Conservation (phyloP, 2,113 vertebrate genomes). For the Lepidothrix coronata region DNA sequence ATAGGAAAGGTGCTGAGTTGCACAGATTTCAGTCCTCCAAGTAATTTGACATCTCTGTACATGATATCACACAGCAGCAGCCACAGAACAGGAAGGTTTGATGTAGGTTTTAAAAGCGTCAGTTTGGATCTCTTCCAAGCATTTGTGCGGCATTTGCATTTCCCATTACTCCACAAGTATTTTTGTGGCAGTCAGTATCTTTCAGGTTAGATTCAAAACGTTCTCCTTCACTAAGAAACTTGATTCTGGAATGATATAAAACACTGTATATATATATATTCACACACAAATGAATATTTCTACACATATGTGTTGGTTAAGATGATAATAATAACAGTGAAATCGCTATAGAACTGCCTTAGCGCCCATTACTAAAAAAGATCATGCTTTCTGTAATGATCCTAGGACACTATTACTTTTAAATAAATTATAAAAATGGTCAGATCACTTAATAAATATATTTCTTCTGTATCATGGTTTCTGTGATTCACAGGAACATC, state of each 20-base stretch:
- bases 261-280: not conserved
- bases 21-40: conserved; percentile 21
- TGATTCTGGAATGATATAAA: conserved; percentile 21
- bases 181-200: conserved; percentile 4
- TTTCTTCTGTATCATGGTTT: not conserved
- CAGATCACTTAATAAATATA: conserved; percentile 20
- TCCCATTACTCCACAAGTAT: not conserved
- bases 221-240: conserved; percentile 20
- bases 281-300: not conserved
- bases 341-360: conserved; percentile 38
- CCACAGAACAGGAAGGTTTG: conserved; percentile 6
- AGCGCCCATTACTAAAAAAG: conserved; percentile 38
- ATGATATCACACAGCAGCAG: conserved; percentile 32
- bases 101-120: conserved; percentile 43
- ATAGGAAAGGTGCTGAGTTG: conserved; percentile 18
- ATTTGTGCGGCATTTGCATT: not conserved
- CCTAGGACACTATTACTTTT: conserved; percentile 16
- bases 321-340: conserved; percentile 40
- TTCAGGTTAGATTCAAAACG: conserved; percentile 43
- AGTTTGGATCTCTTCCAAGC: conserved; percentile 39
- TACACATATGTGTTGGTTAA: conserved; percentile 37
- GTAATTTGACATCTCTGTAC: conserved; percentile 41
- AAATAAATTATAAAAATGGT: conserved; percentile 25
- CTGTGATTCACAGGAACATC: not conserved
- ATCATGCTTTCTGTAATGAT: not conserved